Conservation (phyloP, 35 echinoderm and acorn worm genomes). For the Holothuria glaberrima region DNA sequence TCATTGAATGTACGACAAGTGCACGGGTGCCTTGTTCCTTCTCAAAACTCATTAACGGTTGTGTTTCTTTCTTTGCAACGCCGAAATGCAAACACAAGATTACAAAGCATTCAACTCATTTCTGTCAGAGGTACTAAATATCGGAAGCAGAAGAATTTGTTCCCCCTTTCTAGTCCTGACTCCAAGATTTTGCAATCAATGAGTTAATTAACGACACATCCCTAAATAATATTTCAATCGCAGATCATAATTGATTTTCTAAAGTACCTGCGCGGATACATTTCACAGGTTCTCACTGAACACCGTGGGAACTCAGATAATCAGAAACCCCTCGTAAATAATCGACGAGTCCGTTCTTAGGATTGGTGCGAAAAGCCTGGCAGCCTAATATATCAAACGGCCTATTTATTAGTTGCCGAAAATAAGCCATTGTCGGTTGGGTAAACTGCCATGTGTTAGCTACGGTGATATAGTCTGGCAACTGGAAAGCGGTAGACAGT, state of each 20-base stretch:
- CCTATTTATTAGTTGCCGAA: slow-evolving; percentile 45
- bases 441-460: slow-evolving; percentile 42
- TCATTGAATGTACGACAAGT: slow-evolving; percentile 28
- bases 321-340: slow-evolving; percentile 22
- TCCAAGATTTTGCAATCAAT: no score
- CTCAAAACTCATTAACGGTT: slow-evolving; percentile 43
- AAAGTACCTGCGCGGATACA: no score
- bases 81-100: slow-evolving; percentile 40
- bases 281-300: no score
- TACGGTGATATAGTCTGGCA: slow-evolving; percentile 32
- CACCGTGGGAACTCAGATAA: slow-evolving; percentile 19
- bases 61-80: slow-evolving; percentile 30
- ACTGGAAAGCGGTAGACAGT: not conserved
- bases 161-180: no score
- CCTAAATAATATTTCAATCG: no score
- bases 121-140: no score
- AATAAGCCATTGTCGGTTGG: slow-evolving; percentile 31
- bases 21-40: not conserved
- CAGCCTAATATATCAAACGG: slow-evolving; percentile 56
- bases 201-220: no score
- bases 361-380: slow-evolving; percentile 34
- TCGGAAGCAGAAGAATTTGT: no score
- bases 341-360: slow-evolving; percentile 39
- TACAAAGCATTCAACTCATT: not conserved
- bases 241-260: no score